phyloP scores from a whole-genome alignment of 2,113 vertebrate species.

The Sorex araneus region DNA sequence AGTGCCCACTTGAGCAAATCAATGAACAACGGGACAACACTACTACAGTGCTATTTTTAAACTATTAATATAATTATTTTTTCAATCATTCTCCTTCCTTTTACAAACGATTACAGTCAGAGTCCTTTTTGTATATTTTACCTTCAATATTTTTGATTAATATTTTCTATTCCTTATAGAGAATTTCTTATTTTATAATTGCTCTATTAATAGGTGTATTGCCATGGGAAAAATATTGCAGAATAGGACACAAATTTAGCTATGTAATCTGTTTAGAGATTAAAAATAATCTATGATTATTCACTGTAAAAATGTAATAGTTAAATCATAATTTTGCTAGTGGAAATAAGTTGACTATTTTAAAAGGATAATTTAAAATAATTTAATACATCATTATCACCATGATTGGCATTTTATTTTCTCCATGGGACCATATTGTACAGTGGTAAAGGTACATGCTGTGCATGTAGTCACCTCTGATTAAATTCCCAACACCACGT shows the following conservation, averaged over 20 bases:
- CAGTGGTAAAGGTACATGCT: too few relatives aligned
- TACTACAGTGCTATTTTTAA: background rate
- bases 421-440: background rate
- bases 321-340: background rate
- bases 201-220: background rate
- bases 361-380: constrained; percentile 19
- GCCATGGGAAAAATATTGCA: background rate
- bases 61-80: background rate
- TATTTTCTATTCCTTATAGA: background rate
- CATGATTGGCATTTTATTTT: constrained; percentile 9
- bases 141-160: background rate
- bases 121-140: background rate
- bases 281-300: background rate
- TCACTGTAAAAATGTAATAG: constrained; percentile 24
- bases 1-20: too few relatives aligned
- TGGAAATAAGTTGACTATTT: background rate
- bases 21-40: too few relatives aligned
- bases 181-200: background rate
- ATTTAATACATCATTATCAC: background rate
- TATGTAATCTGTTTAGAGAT: background rate
- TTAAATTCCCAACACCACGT: too few relatives aligned
- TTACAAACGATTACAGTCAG: background rate
- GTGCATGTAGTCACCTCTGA: too few relatives aligned
- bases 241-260: background rate
- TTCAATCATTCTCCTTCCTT: background rate